phyloP scores from a whole-genome alignment of 2,113 vertebrate genomes.

The Erinaceus europaeus region DNA sequence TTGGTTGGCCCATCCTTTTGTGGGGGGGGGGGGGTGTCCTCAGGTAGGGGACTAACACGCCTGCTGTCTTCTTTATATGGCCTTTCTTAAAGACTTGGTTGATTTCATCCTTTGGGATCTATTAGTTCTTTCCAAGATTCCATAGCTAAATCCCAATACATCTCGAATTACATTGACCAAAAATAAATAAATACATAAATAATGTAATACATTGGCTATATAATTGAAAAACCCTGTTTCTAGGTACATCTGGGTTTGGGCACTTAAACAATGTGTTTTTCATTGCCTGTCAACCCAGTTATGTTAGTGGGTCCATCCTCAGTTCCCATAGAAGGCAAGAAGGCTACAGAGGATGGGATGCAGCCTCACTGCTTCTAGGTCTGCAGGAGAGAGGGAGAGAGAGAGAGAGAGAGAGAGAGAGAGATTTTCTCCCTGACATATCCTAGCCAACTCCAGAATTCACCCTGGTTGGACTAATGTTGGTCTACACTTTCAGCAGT shows the following conservation, averaged over 20 bases:
- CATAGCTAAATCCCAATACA: neutral
- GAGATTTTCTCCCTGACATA: neutral
- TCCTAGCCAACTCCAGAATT: neutral
- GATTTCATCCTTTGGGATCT: neutral
- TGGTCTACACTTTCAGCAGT: neutral
- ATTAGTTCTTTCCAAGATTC: neutral
- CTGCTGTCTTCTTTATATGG: neutral
- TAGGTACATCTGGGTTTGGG: slow-evolving; percentile 19
- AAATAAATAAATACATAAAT: neutral
- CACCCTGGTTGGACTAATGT: neutral
- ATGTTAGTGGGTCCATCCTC: neutral
- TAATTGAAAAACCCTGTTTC: neutral
- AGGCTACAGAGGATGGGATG: neutral
- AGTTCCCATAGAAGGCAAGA: neutral
- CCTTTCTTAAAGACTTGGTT: neutral
- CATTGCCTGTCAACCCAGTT: neutral
- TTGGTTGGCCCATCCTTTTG: neutral
- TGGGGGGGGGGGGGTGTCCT: neutral
- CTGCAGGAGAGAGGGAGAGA: neutral
- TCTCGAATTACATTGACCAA: no score
- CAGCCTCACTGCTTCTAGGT: neutral
- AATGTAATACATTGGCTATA: neutral
- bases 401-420: no score
- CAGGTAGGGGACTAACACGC: neutral
- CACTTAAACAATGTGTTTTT: neutral